Base-by-base conservation (phyloP, 2,888 invertebrate species). In the Schizaphis graminum region DNA sequence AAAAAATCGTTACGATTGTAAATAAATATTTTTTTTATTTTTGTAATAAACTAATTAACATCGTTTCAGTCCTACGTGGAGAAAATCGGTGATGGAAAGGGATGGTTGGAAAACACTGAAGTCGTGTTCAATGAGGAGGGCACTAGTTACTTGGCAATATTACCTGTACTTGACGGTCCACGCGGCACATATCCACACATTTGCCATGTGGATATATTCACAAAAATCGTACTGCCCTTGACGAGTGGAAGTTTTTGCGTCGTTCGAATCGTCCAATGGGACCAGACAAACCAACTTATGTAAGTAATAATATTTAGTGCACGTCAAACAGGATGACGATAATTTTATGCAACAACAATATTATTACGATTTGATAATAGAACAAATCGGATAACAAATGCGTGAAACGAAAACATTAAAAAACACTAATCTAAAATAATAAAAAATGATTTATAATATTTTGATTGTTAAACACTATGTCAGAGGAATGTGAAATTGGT, bases 161-260 rank as follows among this genome's bases (percentile, higher is more conserved):
- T 96, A 49, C 97, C 97, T 0, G 96, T 97, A 57, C 95, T 96
- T 0, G 97, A 97, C 95, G 96, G 96, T 1, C 96, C 96, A 5
- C 95, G 95, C 7, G 97, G 97, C 28, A 95, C 96, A 26, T 97
- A 96, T 95, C 95, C 95, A 16, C 96, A 96, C 95, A 95, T 95
- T 35, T 95, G 95, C 90, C 94, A 95, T 49, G 94, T 95, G 77
- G 95, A 95, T 88, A 95, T 95, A 67, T 95, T 95, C 94, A 96
- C 96, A 61, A 95, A 96, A 92, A 95, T 96, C 95, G 96, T 96
- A 35, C 95, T 96, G 10, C 96, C 96, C 10, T 96, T 98, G 84
- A 98, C 98, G 0, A 97, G 97, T 95, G 98, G 98, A 0, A 97
- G 97, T 91, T 98, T 97, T 95, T 98, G 98, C 95, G 96, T 98